Evolutionary conservation across 2,888 invertebrate genomes (phyloP), one percentile per base, ranked within the genome.

Genomic region (Zaprionus bogoriensis): DNA sequence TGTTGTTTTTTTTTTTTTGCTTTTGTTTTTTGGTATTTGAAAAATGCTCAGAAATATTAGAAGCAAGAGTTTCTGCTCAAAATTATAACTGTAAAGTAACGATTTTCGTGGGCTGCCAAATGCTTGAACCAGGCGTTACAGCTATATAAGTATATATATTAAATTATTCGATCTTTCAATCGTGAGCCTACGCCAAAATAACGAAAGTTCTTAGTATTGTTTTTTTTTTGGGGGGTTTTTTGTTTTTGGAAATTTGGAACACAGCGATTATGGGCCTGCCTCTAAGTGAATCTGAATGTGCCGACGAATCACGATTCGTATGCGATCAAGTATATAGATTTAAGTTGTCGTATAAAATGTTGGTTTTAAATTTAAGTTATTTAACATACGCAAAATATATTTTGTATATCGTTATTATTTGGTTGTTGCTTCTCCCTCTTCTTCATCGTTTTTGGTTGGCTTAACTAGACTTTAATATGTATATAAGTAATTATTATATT

Each of bases 331-430:
- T 23, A 28, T 45, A 70, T 72, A 72, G 62, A 74, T 67, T 73
- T 36, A 44, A 14, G 36, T 44, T 58, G 20, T 87, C 74, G 87
- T 88, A 88, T 84, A 88, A 88, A 88, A 88, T 86, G 66, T 62
- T 58, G 28, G 39, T 77, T 65, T 73, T 63, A 64, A 63, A 55
- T 66, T 61, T 62, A 45, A 58, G 54, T 77, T 63, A 20, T 77
- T 76, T 87, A 86, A 85, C 83, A 80, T 88, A 87, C 87, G 89
- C 90, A 89, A 90, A 90, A 89, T 90, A 90, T 89, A 88, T 80
- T 89, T 88, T 76, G 74, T 77, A 69, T 84, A 81, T 74, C 32
- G 17, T 32, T 14, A 14, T 36, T 14, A 86, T 70, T 68, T 67
- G 14, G 48, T 44, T 3, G 1, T 30, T 25, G 25, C 20, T 39